phyloP scores from a whole-genome alignment of 2,797 vertebrate genomes.

The Tenualosa thibaudeaui region DNA sequence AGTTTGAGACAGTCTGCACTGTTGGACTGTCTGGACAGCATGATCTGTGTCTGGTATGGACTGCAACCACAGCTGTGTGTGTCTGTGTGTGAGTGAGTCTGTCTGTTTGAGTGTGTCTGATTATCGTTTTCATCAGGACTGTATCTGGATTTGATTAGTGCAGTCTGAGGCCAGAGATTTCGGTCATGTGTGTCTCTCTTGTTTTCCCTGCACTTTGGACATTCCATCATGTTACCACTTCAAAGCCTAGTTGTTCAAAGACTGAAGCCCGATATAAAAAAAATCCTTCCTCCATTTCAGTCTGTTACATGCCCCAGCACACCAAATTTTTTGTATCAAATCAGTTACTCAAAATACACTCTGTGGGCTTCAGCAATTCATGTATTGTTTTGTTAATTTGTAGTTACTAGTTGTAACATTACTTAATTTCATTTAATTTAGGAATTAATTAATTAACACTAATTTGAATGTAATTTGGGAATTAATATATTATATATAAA shows the following conservation, averaged over 20 bases:
- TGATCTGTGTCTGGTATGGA: not conserved
- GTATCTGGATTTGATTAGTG: not conserved
- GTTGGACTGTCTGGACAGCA: not conserved
- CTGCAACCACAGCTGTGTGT: not conserved
- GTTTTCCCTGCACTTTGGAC: not conserved
- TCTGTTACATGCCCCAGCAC: not conserved
- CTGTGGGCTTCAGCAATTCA: not conserved
- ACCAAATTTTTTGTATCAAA: not conserved
- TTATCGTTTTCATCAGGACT: not conserved
- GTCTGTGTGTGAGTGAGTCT: not conserved
- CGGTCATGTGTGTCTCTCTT: not conserved
- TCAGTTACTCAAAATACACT: not conserved
- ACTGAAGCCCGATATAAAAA: not conserved
- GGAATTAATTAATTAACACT: too few relatives aligned
- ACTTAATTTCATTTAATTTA: too few relatives aligned
- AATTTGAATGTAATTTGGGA: too few relatives aligned
- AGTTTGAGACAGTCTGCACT: not conserved
- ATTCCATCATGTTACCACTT: conserved; percentile 11
- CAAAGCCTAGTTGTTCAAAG: not conserved
- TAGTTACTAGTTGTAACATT: not conserved
- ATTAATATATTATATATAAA: too few relatives aligned
- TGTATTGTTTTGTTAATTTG: not conserved
- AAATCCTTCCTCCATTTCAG: not conserved
- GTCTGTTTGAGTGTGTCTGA: not conserved
- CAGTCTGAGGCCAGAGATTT: not conserved